phyloP scores from a whole-genome alignment of 2,113 vertebrate species.

The Dromas ardeola region DNA sequence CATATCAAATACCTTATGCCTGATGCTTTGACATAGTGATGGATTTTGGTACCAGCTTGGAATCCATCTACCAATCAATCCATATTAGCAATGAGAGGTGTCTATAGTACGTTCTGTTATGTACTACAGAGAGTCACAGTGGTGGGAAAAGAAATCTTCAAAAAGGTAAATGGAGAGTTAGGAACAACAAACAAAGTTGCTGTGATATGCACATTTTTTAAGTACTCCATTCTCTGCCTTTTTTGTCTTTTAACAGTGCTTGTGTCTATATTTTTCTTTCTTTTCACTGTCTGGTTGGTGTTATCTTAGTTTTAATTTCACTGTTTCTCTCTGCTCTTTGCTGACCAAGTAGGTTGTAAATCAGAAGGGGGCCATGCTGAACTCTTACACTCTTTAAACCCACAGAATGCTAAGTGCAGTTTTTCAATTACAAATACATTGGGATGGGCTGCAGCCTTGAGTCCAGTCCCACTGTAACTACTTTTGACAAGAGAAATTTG shows the following conservation, averaged over 20 bases:
- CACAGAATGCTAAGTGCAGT: not conserved
- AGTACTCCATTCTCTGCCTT: not conserved
- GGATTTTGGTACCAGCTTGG: not conserved
- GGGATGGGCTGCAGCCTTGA: not conserved
- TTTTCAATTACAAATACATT: not conserved
- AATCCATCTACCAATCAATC: constrained; percentile 17
- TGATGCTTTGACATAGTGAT: constrained; percentile 10
- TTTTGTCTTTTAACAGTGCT: not conserved
- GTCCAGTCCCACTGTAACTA: not conserved
- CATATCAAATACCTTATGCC: not conserved
- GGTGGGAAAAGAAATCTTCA: not conserved
- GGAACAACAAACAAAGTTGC: not conserved
- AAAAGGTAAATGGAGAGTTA: not conserved
- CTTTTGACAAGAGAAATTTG: not conserved
- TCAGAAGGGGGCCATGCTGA: not conserved
- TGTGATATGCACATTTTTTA: not conserved
- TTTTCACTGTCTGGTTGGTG: not conserved
- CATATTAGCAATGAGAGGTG: not conserved
- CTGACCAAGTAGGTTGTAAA: not conserved
- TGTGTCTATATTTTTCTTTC: not conserved
- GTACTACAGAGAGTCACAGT: not conserved
- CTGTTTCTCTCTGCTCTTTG: not conserved
- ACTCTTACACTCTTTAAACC: not conserved
- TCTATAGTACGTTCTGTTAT: not conserved
- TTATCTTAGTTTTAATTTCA: not conserved